Base-by-base conservation (phyloP, 1,140 invertebrate genomes). In the Apolygus lucorum region DNA sequence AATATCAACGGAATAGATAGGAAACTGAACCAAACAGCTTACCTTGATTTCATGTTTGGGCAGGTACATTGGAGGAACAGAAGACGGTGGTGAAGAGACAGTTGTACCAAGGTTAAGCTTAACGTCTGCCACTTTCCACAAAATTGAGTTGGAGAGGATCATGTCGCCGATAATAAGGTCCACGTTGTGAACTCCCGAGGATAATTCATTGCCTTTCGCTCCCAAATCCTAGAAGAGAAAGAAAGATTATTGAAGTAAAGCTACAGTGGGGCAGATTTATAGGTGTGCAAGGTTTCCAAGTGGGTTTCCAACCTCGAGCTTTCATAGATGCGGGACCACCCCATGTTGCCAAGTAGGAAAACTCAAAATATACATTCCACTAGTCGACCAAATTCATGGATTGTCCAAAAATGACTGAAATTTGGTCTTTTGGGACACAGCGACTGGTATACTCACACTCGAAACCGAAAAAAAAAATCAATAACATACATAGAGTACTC, bases 91-190 rank as follows among this genome's bases (percentile, higher is more conserved):
- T 14, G 76, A 70, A 42, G 76, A 75, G 24, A 52, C 80, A 2
- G 64, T n/a, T 8, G 64, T 66, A n/a, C 83, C 79, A 75, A 94
- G 89, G 78, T 88, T 91, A 24, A 96, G 80, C 71, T 83, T 83
- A 1, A 95, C 81, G 73, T 88, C 86, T 52, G 87, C 92, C 27
- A 99, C 73, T 62, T 82, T 79, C 94, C 96, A 99, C 21, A 87
- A 82, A 72, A 98, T 86, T 8, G 95, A 90, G 81, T 96, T 96
- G 63, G 90, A 88, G 42, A 97, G 84, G 2, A 93, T 84, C 68
- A 91, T 85, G 84, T 99, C 96, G 25, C 95, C 96, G 70, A 98
- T 81, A 70, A 96, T 90, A 42, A 99, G 77, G 74, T 91, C 88
- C 54, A 98, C 79, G 70, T 86, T 83, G 80, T 97, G 97, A 28